Evolutionary conservation across 2,113 vertebrate species (phyloP).

Genomic region (Antechinus flavipes): DNA sequence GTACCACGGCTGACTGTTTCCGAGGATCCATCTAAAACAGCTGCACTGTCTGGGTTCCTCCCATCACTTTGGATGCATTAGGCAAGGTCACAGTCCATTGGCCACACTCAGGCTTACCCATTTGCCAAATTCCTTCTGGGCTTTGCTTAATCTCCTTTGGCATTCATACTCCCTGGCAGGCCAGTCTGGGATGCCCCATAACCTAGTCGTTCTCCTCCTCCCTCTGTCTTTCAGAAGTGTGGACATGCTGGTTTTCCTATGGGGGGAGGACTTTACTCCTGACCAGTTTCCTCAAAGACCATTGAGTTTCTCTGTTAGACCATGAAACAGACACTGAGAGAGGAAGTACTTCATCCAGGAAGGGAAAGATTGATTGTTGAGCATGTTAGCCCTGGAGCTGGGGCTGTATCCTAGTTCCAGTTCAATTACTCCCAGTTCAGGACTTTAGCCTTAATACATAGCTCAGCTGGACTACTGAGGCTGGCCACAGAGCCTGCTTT

Average conservation of each 20-base stretch:
- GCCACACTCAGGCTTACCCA: neutral
- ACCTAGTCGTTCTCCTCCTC: neutral
- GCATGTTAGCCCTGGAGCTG: slow-evolving; percentile 6
- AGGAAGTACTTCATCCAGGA: neutral
- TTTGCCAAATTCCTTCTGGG: slow-evolving; percentile 24
- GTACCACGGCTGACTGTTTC: neutral
- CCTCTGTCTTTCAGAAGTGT: slow-evolving; percentile 27
- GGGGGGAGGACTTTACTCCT: slow-evolving; percentile 6
- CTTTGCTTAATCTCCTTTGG: slow-evolving; percentile 43
- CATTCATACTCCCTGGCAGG: slow-evolving; percentile 26
- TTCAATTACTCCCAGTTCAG: slow-evolving; percentile 14
- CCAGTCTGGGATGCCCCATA: neutral
- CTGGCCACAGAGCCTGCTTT: neutral
- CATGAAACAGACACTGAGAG: slow-evolving; percentile 1
- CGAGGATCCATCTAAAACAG: neutral
- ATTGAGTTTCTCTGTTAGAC: slow-evolving; percentile 13
- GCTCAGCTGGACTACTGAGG: neutral
- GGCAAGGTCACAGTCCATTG: neutral
- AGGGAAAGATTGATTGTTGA: neutral
- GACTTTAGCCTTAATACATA: neutral
- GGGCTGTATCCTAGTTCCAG: neutral
- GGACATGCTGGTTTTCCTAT: slow-evolving; percentile 12
- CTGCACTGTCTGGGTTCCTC: neutral
- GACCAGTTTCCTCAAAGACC: neutral
- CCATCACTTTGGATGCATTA: neutral